Conservation (phyloP, 2,113 vertebrate species). For the Lepisosteus osseus region DNA sequence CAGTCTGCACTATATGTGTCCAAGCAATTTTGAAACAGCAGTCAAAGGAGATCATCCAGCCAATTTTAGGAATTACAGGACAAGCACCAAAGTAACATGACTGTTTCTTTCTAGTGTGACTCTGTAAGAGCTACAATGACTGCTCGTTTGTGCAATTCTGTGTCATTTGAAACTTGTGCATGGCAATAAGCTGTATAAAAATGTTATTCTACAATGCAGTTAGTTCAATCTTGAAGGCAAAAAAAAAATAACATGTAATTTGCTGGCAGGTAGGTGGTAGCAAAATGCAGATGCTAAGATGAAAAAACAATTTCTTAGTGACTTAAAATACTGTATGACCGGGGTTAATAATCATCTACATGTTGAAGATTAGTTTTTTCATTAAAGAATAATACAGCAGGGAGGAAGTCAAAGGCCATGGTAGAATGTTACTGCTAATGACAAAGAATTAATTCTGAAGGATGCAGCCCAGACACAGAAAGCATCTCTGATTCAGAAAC, state of each 20-base stretch:
- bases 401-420: slow-evolving; percentile 60
- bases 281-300: slow-evolving; percentile 6
- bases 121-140: too few species aligned
- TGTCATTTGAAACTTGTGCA: not conserved
- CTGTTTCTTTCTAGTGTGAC: not conserved
- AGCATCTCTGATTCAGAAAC: slow-evolving; percentile 4
- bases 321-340: slow-evolving; percentile 2
- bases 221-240: not conserved
- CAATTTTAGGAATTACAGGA: not conserved
- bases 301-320: slow-evolving; percentile 2
- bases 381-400: slow-evolving; percentile 42
- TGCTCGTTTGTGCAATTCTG: not conserved
- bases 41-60: not conserved
- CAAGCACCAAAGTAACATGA: not conserved
- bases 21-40: too few species aligned
- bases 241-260: slow-evolving; percentile 8
- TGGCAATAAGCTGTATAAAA: not conserved
- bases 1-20: too few species aligned
- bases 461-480: not conserved
- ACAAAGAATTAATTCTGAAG: slow-evolving; percentile 7
- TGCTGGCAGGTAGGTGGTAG: slow-evolving; percentile 3
- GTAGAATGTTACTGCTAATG: slow-evolving; percentile 33
- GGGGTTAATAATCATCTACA: slow-evolving; percentile 15
- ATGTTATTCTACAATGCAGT: slow-evolving; percentile 6
- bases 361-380: slow-evolving; percentile 15